phyloP scores from a whole-genome alignment of 2,113 vertebrate genomes.

The Anthoscopus minutus region DNA sequence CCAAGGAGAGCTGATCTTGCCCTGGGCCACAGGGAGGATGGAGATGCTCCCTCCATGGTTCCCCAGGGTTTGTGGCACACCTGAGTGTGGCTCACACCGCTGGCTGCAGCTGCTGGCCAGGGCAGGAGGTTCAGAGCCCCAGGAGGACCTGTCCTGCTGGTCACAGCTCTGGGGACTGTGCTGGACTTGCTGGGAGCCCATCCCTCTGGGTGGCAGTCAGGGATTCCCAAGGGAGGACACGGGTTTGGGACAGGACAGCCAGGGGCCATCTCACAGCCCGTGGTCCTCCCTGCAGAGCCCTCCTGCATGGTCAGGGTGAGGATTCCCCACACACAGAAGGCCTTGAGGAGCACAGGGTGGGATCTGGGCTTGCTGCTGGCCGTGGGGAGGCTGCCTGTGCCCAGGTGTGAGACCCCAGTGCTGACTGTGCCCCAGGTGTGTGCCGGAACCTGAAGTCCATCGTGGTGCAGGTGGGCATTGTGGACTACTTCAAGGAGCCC shows the following conservation, averaged over 20 bases:
- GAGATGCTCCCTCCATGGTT: fast-evolving
- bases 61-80: neutral
- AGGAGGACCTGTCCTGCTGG: neutral
- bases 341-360: neutral
- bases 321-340: too few species aligned
- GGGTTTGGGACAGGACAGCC: neutral
- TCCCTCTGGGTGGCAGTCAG: neutral
- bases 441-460: constrained; percentile 97
- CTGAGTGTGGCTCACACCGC: fast-evolving
- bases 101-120: neutral
- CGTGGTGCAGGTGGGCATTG: constrained; percentile 95
- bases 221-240: neutral
- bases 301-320: neutral
- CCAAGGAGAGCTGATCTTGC: neutral
- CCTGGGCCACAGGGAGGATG: neutral
- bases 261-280: fast-evolving
- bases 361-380: neutral
- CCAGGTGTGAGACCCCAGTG: neutral
- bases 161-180: fast-evolving
- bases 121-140: neutral
- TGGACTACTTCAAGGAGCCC: constrained; percentile 97
- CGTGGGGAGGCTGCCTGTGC: neutral
- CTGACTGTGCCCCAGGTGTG: constrained; percentile 74
- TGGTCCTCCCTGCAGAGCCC: neutral
- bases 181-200: neutral